Base-by-base conservation (phyloP, 2,888 invertebrate genomes). In the Lacanobia wlatinum region DNA sequence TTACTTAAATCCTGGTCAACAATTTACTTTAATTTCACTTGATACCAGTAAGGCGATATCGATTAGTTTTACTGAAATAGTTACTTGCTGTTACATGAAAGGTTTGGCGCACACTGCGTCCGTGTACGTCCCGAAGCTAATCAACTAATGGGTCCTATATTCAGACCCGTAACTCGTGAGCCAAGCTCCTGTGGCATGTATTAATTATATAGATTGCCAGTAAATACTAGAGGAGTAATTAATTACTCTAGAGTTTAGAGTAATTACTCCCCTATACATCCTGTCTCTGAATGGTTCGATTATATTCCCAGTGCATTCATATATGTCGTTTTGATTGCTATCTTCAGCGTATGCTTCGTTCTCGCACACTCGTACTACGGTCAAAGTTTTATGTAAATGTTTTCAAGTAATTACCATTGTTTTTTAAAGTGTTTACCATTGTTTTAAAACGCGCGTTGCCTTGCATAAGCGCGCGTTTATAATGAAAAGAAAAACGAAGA, bases 311-410 rank as follows among this genome's bases (percentile, higher is more conserved):
- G 2, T 12, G 14, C 5, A 34, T 10, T 40, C 10, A 18, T 38
- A 28, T 14, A 48, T 55, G 7, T 43, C 28, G 18, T 53, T 23
- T 21, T 18, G 3, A 60, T 18, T 73, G 48, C 50, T 64, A 56
- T 78, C 70, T 83, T 69, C 74, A 79, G 59, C 59, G 67, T 40
- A 55, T 65, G 38, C 53, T 46, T 46, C 14, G 18, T 43, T 66
- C 21, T 63, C 64, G 63, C 78, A 70, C 63, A 67, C 73, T 78
- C 66, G 73, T 60, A 60, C 23, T 59, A 23, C 60, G 38, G 16
- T 40, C 5, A 58, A 16, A 28, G 0, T 38, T 53, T 53, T 16
- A 21, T 10, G 7, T 40, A 34, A 4, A 5, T 34, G 34, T 34
- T 34, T 5, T 28, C 2, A 28, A 28, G 28, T 28, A 28, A 28